Conservation (phyloP, 2,797 vertebrate genomes). For the Bradypodion pumilum region DNA sequence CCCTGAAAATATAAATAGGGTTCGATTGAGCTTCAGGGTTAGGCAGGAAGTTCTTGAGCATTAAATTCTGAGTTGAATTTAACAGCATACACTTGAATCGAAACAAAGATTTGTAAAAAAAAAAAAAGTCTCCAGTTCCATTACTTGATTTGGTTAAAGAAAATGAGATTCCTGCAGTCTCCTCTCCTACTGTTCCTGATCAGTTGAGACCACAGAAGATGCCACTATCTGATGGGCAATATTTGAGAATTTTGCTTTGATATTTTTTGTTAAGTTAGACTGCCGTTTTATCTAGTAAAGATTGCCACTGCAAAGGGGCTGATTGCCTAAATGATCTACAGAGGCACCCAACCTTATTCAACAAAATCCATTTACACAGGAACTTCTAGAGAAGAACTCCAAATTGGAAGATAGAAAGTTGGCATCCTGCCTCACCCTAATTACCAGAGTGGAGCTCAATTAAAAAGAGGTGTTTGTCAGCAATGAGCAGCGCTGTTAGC, state of each 20-base stretch:
- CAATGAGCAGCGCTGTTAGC: too few species aligned
- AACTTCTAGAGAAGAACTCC: background rate
- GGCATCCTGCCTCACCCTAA: background rate
- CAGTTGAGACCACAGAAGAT: background rate
- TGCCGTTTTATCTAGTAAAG: background rate
- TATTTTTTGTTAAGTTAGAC: background rate
- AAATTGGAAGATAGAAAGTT: background rate
- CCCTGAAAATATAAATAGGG: conserved; percentile 76
- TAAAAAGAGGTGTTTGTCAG: background rate
- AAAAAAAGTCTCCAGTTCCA: background rate
- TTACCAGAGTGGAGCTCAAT: background rate
- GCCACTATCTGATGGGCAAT: conserved; percentile 8
- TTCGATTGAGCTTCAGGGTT: background rate
- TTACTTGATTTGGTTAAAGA: background rate
- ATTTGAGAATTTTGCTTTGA: background rate
- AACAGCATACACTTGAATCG: background rate
- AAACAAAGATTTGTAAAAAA: background rate
- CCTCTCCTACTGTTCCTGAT: background rate
- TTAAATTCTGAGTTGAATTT: background rate
- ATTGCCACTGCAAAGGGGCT: background rate
- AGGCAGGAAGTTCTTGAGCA: background rate
- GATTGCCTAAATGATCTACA: background rate
- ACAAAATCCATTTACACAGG: background rate
- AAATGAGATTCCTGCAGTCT: background rate
- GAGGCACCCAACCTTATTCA: background rate